Evolutionary conservation across 2,888 invertebrate genomes (phyloP), one percentile per base, ranked within the genome.

Genomic region (Zele albiditarsus): DNA sequence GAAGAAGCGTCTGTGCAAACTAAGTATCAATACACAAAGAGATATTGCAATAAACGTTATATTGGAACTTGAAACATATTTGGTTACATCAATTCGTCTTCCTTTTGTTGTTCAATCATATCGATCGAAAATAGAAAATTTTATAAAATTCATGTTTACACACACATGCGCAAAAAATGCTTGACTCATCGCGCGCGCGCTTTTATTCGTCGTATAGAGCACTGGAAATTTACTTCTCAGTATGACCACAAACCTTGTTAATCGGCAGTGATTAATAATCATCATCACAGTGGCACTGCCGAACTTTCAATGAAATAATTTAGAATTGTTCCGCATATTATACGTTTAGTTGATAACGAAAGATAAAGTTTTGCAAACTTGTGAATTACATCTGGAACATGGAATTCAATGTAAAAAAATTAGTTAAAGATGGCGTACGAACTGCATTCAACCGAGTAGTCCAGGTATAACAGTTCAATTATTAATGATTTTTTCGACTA

Each of bases 341-440:
- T n/a, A 2, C 38, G 10, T 12, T 8, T 38, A 12, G 2, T 38
- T 12, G 38, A 38, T 12, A 8, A 12, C 2, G 38, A 38, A 12
- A 38, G 12, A 38, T 38, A 38, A 8, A 12, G 12, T 38, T 38
- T 38, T 8, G 38, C n/a, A n/a, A n/a, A n/a, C n/a, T 6, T 31
- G 8, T 2, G 38, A 38, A 38, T 0, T 12, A 8, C 12, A 12
- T 12, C 12, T 8, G 38, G 6, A 90, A 90, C 86, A 94, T 95
- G 93, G 94, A 95, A 90, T 95, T 95, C 87, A 95, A 95, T 89
- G 91, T 96, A 78, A 97, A 97, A 89, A 96, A 96, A 89, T 92
- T 97, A 77, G 95, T 96, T 0, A 94, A 94, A 85, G 96, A 95
- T 87, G 72, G 72, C 16, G 96, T 96, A 78, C 94, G 95, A 38